phyloP scores from a whole-genome alignment of 2,888 invertebrate genomes.

The Drosophila macrospina region DNA sequence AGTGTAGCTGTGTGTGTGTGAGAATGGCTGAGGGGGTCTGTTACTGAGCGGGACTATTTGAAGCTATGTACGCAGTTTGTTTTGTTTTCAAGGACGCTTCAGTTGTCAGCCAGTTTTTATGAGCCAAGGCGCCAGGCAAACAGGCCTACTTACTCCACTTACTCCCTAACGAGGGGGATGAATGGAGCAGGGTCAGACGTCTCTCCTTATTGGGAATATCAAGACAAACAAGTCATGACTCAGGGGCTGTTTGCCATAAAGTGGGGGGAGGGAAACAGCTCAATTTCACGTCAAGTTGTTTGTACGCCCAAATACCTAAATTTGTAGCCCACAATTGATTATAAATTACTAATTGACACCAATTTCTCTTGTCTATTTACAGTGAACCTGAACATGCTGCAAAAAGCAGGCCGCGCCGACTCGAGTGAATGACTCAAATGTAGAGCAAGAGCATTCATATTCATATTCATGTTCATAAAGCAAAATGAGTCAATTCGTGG shows the following conservation, averaged over 20 bases:
- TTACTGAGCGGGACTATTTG: conserved; percentile 8
- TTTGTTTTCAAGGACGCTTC: conserved; percentile 30
- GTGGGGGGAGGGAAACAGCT: background rate
- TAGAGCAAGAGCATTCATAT: conserved; percentile 26
- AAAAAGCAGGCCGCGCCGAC: background rate
- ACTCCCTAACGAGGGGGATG: conserved; percentile 2
- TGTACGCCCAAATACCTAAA: conserved; percentile 12
- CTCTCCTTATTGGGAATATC: conserved; percentile 35
- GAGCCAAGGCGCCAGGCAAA: conserved; percentile 39
- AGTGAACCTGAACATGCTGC: conserved; percentile 30
- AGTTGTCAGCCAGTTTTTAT: conserved; percentile 40
- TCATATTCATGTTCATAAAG: background rate
- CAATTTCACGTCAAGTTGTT: conserved; percentile 16
- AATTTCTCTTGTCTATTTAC: conserved; percentile 31
- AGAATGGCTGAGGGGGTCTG: background rate
- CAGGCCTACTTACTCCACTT: conserved; percentile 1
- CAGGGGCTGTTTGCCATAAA: conserved; percentile 13
- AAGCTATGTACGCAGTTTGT: conserved; percentile 24
- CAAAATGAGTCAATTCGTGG: conserved; percentile 24
- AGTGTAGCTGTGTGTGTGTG: background rate
- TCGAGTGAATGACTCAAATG: conserved; percentile 36
- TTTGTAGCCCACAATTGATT: conserved; percentile 26
- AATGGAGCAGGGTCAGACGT: too few relatives aligned
- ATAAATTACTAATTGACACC: conserved; percentile 41
- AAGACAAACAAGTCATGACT: conserved; percentile 40